Evolutionary conservation across 1,140 invertebrate species (phyloP).

Genomic region (Calycopis cecrops): DNA sequence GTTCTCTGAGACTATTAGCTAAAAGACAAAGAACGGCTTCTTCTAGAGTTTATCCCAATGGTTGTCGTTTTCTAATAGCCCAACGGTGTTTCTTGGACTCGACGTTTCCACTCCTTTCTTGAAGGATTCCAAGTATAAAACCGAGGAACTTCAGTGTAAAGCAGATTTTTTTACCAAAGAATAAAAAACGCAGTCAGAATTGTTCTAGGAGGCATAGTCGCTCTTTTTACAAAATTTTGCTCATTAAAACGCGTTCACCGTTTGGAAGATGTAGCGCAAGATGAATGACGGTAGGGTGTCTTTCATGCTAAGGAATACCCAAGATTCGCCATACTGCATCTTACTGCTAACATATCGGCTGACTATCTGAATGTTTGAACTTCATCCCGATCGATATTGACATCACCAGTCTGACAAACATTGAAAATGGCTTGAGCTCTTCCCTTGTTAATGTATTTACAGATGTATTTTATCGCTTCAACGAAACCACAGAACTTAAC

Average conservation of each 20-base stretch:
- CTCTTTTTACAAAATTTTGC: conserved; percentile 26
- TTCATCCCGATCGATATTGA: conserved; percentile 32
- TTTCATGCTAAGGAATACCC: conserved; percentile 32
- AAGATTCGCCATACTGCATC: conserved; percentile 56
- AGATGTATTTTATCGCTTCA: conserved; percentile 63
- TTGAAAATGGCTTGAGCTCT: conserved; percentile 47
- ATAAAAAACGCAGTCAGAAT: conserved; percentile 48
- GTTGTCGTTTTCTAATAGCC: conserved; percentile 35
- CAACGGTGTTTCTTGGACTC: conserved; percentile 32
- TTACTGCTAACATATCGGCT: conserved; percentile 59
- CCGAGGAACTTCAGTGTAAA: conserved; percentile 29
- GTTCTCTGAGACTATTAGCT: conserved; percentile 27
- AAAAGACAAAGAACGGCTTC: conserved; percentile 33
- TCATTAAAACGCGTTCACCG: conserved; percentile 30
- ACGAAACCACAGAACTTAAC: conserved; percentile 51
- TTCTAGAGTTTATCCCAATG: conserved; percentile 37
- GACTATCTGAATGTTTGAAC: conserved; percentile 36
- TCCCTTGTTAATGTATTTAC: conserved; percentile 66
- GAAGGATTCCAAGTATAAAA: conserved; percentile 25
- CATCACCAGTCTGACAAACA: conserved; percentile 28
- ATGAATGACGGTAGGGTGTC: conserved; percentile 31
- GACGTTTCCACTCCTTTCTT: conserved; percentile 30
- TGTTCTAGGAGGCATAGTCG: conserved; percentile 32
- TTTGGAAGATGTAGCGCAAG: conserved; percentile 30
- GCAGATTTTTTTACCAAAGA: conserved; percentile 32